Percentiles rank a stretch among this genome's conserved stretches.
phyloP scores from a whole-genome alignment of 2,797 vertebrate genomes.

The Sebastes vulpes region DNA sequence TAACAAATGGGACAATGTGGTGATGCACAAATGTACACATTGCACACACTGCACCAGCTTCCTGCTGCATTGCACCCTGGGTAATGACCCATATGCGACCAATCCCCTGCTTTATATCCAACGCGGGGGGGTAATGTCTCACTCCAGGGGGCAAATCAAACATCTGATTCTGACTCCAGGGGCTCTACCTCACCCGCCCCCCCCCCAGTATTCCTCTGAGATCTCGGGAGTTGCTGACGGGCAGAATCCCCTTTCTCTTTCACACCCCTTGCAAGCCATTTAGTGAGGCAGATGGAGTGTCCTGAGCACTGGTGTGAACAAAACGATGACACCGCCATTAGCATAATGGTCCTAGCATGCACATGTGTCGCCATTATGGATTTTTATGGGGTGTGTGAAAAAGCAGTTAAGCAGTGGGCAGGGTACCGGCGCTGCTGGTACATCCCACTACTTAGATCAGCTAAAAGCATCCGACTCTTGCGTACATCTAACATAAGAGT shows the following conservation, averaged over 20 bases:
- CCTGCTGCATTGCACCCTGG: slow-evolving; percentile 75
- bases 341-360: slow-evolving; percentile 79
- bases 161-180: slow-evolving; percentile 76
- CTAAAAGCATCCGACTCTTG: slow-evolving; percentile 6
- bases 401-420: slow-evolving; percentile 69
- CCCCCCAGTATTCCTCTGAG: slow-evolving; percentile 69
- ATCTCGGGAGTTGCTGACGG: slow-evolving; percentile 73
- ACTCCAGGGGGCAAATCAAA: slow-evolving; percentile 78
- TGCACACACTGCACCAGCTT: slow-evolving; percentile 39
- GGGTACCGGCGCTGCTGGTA: slow-evolving; percentile 20
- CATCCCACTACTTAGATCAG: slow-evolving; percentile 25
- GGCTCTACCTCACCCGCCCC: slow-evolving; percentile 48
- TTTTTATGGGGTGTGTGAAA: slow-evolving; percentile 79
- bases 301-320: slow-evolving; percentile 80
- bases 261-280: slow-evolving; percentile 53
- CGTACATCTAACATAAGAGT: slow-evolving; percentile 10
- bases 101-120: slow-evolving; percentile 72
- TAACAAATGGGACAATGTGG: slow-evolving; percentile 39
- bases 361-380: slow-evolving; percentile 75
- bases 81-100: slow-evolving; percentile 77
- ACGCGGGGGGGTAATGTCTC: slow-evolving; percentile 69
- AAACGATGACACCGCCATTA: slow-evolving; percentile 82
- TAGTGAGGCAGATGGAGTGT: slow-evolving; percentile 75
- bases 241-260: slow-evolving; percentile 54
- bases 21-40: slow-evolving; percentile 45